Evolutionary conservation across 2,113 vertebrate genomes (phyloP).

Genomic region (Ceyx cyanopectus): DNA sequence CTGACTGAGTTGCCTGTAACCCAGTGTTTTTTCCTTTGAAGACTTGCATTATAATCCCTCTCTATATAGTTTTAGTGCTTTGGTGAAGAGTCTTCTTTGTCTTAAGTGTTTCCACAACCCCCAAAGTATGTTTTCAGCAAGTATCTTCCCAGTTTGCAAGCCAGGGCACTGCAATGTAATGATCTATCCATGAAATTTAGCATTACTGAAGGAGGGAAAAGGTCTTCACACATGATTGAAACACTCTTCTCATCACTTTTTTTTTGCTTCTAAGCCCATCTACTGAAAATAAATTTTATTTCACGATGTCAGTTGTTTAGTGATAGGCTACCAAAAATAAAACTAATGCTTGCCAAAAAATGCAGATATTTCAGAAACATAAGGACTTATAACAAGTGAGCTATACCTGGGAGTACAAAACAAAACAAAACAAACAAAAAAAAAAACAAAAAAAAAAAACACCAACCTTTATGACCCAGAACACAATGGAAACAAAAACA

Average conservation of each 20-base stretch:
- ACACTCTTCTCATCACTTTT: not conserved
- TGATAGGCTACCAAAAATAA: slow-evolving; percentile 5
- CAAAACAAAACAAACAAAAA: not conserved
- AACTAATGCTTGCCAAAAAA: slow-evolving; percentile 4
- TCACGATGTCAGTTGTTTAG: slow-evolving; percentile 1
- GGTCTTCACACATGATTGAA: not conserved
- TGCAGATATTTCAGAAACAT: not conserved
- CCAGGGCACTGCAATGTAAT: not conserved
- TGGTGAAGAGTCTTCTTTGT: slow-evolving; percentile 18
- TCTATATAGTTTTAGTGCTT: not conserved
- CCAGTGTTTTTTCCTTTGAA: slow-evolving; percentile 48
- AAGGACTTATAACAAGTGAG: not conserved
- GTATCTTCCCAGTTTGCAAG: not conserved
- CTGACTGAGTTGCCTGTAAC: not conserved
- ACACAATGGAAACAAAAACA: not conserved
- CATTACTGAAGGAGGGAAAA: slow-evolving; percentile 13
- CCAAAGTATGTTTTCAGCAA: slow-evolving; percentile 3
- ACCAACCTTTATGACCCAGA: not conserved
- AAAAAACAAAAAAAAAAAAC: not conserved
- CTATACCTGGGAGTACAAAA: not conserved
- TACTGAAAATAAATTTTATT: not conserved
- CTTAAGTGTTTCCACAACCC: slow-evolving; percentile 4
- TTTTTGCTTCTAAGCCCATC: not conserved
- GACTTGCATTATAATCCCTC: not conserved
- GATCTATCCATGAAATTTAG: not conserved